Percentiles rank a stretch among this genome's conserved stretches.
phyloP scores from a whole-genome alignment of 2,113 vertebrate genomes.

The Actenoides lindsayi region DNA sequence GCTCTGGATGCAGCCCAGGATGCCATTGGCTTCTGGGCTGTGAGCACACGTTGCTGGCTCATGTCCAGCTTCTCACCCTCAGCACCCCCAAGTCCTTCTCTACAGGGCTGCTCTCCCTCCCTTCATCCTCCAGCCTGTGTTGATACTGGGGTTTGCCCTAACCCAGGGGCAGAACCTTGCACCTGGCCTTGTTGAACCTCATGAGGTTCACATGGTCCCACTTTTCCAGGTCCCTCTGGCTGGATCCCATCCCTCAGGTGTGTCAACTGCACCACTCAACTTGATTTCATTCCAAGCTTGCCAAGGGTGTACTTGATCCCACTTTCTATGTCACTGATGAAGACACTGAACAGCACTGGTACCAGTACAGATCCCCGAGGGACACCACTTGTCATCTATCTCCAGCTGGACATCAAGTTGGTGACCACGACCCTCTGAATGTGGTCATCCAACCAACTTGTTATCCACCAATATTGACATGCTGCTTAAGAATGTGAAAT shows the following conservation, averaged over 20 bases:
- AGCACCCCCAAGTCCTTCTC: neutral
- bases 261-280: neutral
- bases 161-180: too few relatives aligned
- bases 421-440: neutral
- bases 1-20: too few relatives aligned
- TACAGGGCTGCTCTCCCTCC: neutral
- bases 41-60: too few relatives aligned
- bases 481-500: neutral
- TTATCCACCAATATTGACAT: neutral
- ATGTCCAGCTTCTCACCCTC: neutral
- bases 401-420: neutral
- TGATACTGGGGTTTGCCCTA: too few relatives aligned
- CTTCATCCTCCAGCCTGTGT: neutral
- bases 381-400: neutral
- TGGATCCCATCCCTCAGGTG: too few relatives aligned
- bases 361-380: neutral
- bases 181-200: too few relatives aligned
- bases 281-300: neutral
- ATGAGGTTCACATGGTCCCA: too few relatives aligned
- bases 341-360: neutral
- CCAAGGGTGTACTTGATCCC: neutral
- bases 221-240: too few relatives aligned
- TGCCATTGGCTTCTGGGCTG: too few relatives aligned
- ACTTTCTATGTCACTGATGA: neutral
- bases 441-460: neutral